Percentiles rank a stretch among this genome's conserved stretches.
Evolutionary conservation across 2,113 vertebrate species (phyloP).

Genomic region (Tragelaphus scriptus): DNA sequence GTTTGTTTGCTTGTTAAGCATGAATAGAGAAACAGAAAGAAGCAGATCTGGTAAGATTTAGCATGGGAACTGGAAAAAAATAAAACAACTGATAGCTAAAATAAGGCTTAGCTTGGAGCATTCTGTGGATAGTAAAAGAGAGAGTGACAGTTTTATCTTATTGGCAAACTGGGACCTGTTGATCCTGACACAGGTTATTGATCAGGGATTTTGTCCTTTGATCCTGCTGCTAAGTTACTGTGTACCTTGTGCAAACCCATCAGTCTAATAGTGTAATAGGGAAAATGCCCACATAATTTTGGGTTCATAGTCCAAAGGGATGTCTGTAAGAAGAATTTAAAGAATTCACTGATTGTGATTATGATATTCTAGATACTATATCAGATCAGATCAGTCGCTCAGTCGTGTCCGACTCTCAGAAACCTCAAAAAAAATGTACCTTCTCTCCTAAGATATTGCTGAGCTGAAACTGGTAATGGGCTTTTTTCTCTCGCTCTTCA

Average conservation of each 20-base stretch:
- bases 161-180: neutral
- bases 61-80: neutral
- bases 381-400: no score
- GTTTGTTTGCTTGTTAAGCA: neutral
- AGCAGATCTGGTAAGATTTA: neutral
- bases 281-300: slow-evolving; percentile 40
- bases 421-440: neutral
- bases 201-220: slow-evolving; percentile 43
- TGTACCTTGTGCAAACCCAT: neutral
- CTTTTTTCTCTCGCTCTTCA: neutral
- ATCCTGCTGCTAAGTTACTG: neutral
- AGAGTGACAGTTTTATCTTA: neutral
- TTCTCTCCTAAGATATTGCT: neutral
- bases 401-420: no score
- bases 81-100: neutral
- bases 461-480: neutral
- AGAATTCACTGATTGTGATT: slow-evolving; percentile 55
- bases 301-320: slow-evolving; percentile 2
- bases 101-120: neutral
- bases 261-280: neutral
- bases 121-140: neutral
- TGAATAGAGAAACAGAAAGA: slow-evolving; percentile 7
- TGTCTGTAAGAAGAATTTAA: slow-evolving; percentile 48
- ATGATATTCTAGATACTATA: slow-evolving; percentile 39
- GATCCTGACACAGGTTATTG: neutral